phyloP scores from a whole-genome alignment of 2,797 vertebrate genomes.

The Lepilemur ruficaudatus region DNA sequence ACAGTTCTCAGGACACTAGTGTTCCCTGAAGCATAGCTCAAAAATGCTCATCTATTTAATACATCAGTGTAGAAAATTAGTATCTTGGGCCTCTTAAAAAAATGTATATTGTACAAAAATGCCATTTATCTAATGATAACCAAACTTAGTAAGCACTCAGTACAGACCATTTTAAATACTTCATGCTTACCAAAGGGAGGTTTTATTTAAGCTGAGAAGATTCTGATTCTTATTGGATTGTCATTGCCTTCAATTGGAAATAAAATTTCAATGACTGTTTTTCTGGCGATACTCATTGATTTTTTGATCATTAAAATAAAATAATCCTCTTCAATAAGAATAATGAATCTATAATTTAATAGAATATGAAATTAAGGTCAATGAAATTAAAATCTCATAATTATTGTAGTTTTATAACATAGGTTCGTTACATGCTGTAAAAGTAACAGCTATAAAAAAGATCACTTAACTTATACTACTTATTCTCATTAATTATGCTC shows the following conservation, averaged over 20 bases:
- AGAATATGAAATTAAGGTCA: conserved; percentile 27
- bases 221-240: neutral
- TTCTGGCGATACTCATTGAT: neutral
- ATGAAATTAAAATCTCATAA: neutral
- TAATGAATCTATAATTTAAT: neutral
- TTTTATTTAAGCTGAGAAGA: neutral
- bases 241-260: neutral
- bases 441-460: neutral
- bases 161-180: neutral
- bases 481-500: neutral
- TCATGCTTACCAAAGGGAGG: neutral
- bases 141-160: neutral
- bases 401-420: neutral
- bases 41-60: conserved; percentile 25
- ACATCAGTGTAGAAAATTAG: neutral
- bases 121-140: neutral
- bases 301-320: conserved; percentile 16
- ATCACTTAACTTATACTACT: neutral
- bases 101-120: neutral
- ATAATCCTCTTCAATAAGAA: neutral
- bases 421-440: neutral
- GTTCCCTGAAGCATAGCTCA: conserved; percentile 37
- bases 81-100: neutral
- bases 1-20: conserved; percentile 25
- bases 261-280: neutral